A percentile compares a stretch with the other conserved stretches of the same genome.
Conservation (phyloP, 2,113 vertebrate species). For the Pavo muticus region DNA sequence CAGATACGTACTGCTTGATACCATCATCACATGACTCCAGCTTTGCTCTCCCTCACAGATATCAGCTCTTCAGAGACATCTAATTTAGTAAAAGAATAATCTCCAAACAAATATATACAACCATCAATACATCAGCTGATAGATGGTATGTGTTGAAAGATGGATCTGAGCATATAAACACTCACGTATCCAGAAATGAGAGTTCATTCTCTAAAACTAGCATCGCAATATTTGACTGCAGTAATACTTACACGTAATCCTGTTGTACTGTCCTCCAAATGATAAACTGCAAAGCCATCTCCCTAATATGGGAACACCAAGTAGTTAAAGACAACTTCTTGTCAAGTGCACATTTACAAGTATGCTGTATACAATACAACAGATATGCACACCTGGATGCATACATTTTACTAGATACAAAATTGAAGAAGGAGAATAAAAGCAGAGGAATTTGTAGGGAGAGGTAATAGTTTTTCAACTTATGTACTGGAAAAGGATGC, state of each 20-base stretch:
- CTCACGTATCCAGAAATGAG: background rate
- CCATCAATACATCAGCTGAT: background rate
- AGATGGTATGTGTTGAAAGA: background rate
- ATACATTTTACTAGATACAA: background rate
- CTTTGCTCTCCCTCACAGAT: background rate
- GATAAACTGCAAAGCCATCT: background rate
- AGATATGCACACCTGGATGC: background rate
- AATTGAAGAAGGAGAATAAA: background rate
- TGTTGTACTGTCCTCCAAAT: background rate
- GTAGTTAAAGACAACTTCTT: background rate
- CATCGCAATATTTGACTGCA: background rate
- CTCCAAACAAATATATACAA: background rate
- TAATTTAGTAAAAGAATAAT: background rate
- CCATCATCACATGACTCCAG: background rate
- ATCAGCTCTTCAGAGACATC: background rate
- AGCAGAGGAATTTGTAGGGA: background rate
- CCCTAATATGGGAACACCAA: accelerated
- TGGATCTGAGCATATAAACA: background rate
- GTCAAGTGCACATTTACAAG: background rate
- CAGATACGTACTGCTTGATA: too few relatives aligned
- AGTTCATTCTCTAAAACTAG: background rate
- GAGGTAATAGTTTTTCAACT: background rate
- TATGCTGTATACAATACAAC: background rate
- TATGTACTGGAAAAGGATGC: background rate
- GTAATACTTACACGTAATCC: background rate